Evolutionary conservation across 2,888 invertebrate species (phyloP).

Genomic region (Phytoseiulus persimilis): DNA sequence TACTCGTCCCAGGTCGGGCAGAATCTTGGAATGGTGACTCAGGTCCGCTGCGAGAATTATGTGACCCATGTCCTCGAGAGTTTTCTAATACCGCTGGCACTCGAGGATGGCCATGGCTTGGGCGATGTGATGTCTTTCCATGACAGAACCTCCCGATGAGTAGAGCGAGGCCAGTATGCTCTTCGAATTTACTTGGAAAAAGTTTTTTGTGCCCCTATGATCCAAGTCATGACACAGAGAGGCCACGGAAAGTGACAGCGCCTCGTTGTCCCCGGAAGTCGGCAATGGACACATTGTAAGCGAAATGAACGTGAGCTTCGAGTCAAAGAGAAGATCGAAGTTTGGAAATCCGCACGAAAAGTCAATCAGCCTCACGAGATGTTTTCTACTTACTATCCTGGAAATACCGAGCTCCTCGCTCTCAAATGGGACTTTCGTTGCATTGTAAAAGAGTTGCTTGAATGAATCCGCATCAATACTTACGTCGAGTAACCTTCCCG

Average conservation of each 20-base stretch:
- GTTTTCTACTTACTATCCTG: too few relatives aligned
- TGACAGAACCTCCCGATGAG: slow-evolving; percentile 74
- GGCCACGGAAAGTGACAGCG: slow-evolving; percentile 65
- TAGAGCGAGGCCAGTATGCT: slow-evolving; percentile 67
- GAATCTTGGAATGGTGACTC: slow-evolving; percentile 62
- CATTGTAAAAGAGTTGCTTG: too few relatives aligned
- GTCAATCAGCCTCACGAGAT: too few relatives aligned
- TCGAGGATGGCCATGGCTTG: slow-evolving; percentile 66
- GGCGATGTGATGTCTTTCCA: slow-evolving; percentile 77
- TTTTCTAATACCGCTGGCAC: slow-evolving; percentile 26
- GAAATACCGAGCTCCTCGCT: too few relatives aligned
- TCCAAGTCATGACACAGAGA: slow-evolving; percentile 76
- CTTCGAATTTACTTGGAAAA: slow-evolving; percentile 66
- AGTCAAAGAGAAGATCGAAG: too few relatives aligned
- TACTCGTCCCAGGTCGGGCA: slow-evolving; percentile 53
- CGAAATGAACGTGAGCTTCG: slow-evolving; percentile 39
- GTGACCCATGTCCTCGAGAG: slow-evolving; percentile 62
- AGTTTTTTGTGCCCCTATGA: slow-evolving; percentile 75
- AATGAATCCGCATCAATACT: slow-evolving; percentile 47
- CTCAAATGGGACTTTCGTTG: too few relatives aligned
- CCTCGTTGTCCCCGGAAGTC: slow-evolving; percentile 62
- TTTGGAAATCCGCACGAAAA: too few relatives aligned
- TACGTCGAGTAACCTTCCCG: slow-evolving; percentile 59
- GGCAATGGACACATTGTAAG: slow-evolving; percentile 39
- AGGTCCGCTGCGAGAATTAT: slow-evolving; percentile 72